A percentile compares a stretch with the other conserved stretches of the same genome.
phyloP scores from a whole-genome alignment of 2,888 invertebrate genomes.

The Temnothorax ravouxi region DNA sequence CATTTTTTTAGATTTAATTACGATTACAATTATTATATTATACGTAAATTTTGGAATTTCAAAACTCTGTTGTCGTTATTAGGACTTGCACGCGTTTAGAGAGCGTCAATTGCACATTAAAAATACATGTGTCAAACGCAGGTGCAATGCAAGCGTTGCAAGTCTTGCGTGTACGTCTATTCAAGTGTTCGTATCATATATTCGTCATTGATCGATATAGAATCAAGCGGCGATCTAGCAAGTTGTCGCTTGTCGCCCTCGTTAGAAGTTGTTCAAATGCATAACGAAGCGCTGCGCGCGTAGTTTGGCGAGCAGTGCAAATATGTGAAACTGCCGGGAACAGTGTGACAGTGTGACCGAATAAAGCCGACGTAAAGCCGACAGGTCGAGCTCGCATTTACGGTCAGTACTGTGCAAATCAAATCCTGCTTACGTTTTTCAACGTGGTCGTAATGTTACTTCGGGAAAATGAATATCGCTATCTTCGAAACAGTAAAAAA shows the following conservation, averaged over 20 bases:
- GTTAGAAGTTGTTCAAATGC: conserved; percentile 51
- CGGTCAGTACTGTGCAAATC: neutral
- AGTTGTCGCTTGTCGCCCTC: conserved; percentile 33
- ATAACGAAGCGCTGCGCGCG: conserved; percentile 21
- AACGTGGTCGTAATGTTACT: neutral
- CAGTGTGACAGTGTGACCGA: conserved; percentile 36
- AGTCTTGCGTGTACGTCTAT: neutral
- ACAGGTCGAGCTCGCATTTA: conserved; percentile 29
- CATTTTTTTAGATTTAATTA: conserved; percentile 16
- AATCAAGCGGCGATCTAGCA: neutral
- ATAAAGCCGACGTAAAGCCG: conserved; percentile 32
- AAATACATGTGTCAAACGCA: neutral
- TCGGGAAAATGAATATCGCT: neutral
- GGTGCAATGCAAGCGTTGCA: conserved; percentile 18
- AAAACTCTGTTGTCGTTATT: neutral
- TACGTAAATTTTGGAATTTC: neutral
- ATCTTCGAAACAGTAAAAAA: neutral
- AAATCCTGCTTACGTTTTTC: conserved; percentile 30
- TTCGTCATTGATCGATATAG: conserved; percentile 22
- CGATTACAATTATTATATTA: neutral
- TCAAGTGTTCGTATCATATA: conserved; percentile 4
- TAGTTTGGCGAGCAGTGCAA: conserved; percentile 16
- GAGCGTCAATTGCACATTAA: neutral
- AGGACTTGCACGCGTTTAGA: neutral
- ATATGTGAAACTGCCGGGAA: conserved; percentile 9